phyloP scores from a whole-genome alignment of 1,140 invertebrate genomes.

The Melanaphis sacchari region DNA sequence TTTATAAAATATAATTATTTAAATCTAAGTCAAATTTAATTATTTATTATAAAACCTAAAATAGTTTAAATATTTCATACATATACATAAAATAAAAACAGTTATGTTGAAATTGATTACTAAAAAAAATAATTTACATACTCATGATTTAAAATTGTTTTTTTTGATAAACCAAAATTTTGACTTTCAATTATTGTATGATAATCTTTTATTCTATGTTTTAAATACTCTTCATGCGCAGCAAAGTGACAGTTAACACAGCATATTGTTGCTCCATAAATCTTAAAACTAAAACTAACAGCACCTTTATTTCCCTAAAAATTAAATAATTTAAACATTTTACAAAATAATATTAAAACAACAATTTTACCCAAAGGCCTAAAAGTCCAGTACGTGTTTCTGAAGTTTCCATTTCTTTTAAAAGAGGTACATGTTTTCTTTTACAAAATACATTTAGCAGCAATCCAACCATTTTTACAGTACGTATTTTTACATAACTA shows the following conservation, averaged over 20 bases:
- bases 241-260: constrained; percentile 89
- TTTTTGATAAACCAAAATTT: constrained; percentile 70
- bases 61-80: not conserved
- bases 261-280: constrained; percentile 86
- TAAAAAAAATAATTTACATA: constrained; percentile 66
- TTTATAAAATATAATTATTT: too few species aligned
- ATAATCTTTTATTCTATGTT: constrained; percentile 85
- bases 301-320: constrained; percentile 95
- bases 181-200: constrained; percentile 80
- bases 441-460: constrained; percentile 78
- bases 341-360: constrained; percentile 49
- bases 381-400: constrained; percentile 87
- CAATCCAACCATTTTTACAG: constrained; percentile 79
- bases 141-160: constrained; percentile 87
- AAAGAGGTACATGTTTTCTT: constrained; percentile 77
- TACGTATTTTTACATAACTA: constrained; percentile 80
- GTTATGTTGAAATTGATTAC: not conserved
- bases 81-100: not conserved
- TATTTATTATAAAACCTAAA: too few species aligned
- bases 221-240: constrained; percentile 82
- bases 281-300: constrained; percentile 82
- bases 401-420: constrained; percentile 83
- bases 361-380: constrained; percentile 78
- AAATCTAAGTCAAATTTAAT: too few species aligned
- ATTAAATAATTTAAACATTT: constrained; percentile 53